Evolutionary conservation across 92 coral and sea anemone genomes (phyloP), one percentile per base, ranked within the genome.

Genomic region (Porites lobata): DNA sequence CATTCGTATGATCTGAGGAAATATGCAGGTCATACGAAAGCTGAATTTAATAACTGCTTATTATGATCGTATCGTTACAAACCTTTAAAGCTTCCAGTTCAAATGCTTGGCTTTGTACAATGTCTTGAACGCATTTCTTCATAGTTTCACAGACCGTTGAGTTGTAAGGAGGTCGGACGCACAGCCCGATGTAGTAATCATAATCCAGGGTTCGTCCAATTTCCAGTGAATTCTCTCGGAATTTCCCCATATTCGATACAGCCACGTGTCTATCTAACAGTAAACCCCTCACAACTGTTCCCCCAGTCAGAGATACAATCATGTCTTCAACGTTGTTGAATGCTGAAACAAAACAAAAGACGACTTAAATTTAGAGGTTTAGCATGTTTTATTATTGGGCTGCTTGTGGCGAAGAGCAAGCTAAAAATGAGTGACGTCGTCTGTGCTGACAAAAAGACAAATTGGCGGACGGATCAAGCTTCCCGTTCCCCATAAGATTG

Each of bases 221-320:
- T 50, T 94, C 98, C 51, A 95, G 66, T 8, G 64, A 73, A 20
- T 85, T 75, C 6, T 65, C 72, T 53, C 72, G 69, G 1, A 85
- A 80, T 15, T 62, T 64, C 38, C 87, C 71, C 6, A 76, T 14
- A 65, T 81, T 51, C 10, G 96, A 91, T 67, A 92, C 96, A 7
- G 95, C 96, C n/a, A 85, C 87, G 79, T 97, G 98, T 58, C 88
- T 87, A 65, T 97, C 98, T 22, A 97, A 65, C 56, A 97, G 69
- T 18, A 97, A 69, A 0, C 98, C 99, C 14, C 91, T 92, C 5
- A 96, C 93, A 8, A 85, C 26, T 66, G 68, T 43, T 6, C 80
- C 47, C 47, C 47, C 22, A 29, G 58, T 18, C 11, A 95, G 83
- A 6, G 96, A 87, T 18, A 54, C 59, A n/a, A 71, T 52, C 95